Evolutionary conservation across 2,888 invertebrate species (phyloP).

Genomic region (Macroteleia sp.): DNA sequence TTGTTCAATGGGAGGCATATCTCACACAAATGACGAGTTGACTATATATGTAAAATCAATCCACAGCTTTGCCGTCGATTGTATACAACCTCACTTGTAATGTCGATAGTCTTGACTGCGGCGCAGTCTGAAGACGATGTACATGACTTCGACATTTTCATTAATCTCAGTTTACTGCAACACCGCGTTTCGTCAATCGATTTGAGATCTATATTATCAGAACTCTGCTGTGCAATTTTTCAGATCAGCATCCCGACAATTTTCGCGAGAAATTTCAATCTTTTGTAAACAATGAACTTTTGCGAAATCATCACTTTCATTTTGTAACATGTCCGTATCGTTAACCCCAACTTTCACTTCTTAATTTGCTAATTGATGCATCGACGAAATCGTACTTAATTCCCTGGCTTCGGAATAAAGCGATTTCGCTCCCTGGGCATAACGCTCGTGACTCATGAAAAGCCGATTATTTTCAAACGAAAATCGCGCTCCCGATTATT

Average conservation of each 20-base stretch:
- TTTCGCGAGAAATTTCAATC: not conserved
- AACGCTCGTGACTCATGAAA: slow-evolving; percentile 62
- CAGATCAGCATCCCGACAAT: not conserved
- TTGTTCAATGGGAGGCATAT: slow-evolving; percentile 68
- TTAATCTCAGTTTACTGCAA: slow-evolving; percentile 47
- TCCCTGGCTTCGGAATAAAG: slow-evolving; percentile 36
- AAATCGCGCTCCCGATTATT: slow-evolving; percentile 60
- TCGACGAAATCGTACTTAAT: slow-evolving; percentile 58
- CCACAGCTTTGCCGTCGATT: slow-evolving; percentile 77
- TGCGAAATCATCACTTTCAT: slow-evolving; percentile 25
- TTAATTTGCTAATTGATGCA: slow-evolving; percentile 66
- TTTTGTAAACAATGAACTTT: not conserved
- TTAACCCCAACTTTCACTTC: slow-evolving; percentile 60
- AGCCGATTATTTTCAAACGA: slow-evolving; percentile 63
- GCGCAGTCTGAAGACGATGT: slow-evolving; percentile 29
- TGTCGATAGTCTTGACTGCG: slow-evolving; percentile 61
- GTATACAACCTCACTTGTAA: slow-evolving; percentile 67
- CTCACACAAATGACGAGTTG: slow-evolving; percentile 74
- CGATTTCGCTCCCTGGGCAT: slow-evolving; percentile 37
- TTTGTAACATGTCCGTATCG: slow-evolving; percentile 42
- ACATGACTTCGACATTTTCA: slow-evolving; percentile 58
- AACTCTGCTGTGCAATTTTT: too few relatives aligned
- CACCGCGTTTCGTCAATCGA: slow-evolving; percentile 12
- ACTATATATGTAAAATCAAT: slow-evolving; percentile 80
- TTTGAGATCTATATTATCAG: too few relatives aligned